phyloP scores from a whole-genome alignment of 2,113 vertebrate genomes.

The Eulemur rufifrons region DNA sequence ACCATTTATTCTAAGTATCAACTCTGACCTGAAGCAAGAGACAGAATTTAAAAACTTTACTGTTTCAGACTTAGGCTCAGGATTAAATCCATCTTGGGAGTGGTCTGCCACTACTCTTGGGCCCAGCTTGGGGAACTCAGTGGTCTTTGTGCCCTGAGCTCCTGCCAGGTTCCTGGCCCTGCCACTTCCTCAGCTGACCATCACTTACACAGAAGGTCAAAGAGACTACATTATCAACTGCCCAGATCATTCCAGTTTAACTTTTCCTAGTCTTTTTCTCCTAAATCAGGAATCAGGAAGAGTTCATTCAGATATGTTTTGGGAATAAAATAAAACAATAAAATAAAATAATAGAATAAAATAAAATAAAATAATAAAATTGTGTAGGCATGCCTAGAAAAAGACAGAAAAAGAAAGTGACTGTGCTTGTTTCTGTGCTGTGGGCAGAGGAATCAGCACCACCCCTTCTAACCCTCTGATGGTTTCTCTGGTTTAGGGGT shows the following conservation, averaged over 20 bases:
- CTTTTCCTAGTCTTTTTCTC: not conserved
- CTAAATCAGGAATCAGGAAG: not conserved
- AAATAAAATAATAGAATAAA: too few species aligned
- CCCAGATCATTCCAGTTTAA: not conserved
- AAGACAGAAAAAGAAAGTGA: not conserved
- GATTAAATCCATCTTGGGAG: too few species aligned
- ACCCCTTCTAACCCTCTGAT: not conserved
- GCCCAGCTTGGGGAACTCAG: too few species aligned
- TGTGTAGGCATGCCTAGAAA: not conserved
- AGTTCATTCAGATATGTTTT: not conserved
- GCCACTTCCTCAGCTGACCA: not conserved
- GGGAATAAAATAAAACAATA: not conserved
- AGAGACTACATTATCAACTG: not conserved
- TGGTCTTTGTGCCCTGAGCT: not conserved
- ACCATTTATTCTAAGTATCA: not conserved
- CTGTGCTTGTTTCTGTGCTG: not conserved
- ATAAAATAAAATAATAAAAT: not conserved
- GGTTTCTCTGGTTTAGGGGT: not conserved
- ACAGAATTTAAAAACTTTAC: not conserved
- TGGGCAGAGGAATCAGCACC: not conserved
- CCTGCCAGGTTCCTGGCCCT: not conserved
- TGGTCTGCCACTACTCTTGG: not conserved
- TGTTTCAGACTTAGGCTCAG: not conserved
- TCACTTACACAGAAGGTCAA: not conserved
- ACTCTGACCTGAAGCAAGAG: not conserved